These are phyloP conservation scores for Stratiomys singularior DNA, from an alignment of 2,888 invertebrate genomes.

Conservation along the genomic window DNA sequence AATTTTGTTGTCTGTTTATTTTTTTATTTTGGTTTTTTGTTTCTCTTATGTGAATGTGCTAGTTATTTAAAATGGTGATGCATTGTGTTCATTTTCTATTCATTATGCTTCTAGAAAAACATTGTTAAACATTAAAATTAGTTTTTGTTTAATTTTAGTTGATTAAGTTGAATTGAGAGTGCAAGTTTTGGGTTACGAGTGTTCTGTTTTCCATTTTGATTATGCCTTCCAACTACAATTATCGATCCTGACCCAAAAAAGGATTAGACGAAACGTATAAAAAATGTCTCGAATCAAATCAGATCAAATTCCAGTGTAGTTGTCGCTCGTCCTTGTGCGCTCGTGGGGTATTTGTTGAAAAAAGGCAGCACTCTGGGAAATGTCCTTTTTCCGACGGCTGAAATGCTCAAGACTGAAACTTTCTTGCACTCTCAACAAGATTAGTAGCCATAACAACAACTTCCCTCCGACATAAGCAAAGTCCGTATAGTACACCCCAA, in stretches of 20 bases:
- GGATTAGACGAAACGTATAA: no score
- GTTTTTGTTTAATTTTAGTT: neutral
- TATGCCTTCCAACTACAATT: no score
- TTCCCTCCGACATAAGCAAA: neutral
- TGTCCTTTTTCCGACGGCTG: no score
- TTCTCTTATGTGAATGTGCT: constrained; percentile 15
- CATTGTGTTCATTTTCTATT: neutral
- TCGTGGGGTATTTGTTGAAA: no score
- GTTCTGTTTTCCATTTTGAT: neutral
- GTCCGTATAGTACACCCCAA: neutral
- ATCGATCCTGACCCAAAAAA: no score
- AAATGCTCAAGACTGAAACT: neutral
- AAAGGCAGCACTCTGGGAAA: no score
- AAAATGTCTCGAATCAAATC: no score
- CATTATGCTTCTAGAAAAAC: constrained; percentile 3
- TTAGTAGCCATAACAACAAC: neutral
- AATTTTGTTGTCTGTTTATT: neutral
- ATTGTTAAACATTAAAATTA: neutral
- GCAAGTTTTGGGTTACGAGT: neutral
- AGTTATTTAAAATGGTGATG: constrained; percentile 15
- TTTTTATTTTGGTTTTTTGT: neutral
- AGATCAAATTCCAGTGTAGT: no score
- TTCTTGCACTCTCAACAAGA: neutral
- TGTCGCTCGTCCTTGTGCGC: no score
- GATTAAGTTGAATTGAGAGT: neutral